Base-by-base conservation (phyloP, 2,888 invertebrate genomes). In the Dendrolimus houi region DNA sequence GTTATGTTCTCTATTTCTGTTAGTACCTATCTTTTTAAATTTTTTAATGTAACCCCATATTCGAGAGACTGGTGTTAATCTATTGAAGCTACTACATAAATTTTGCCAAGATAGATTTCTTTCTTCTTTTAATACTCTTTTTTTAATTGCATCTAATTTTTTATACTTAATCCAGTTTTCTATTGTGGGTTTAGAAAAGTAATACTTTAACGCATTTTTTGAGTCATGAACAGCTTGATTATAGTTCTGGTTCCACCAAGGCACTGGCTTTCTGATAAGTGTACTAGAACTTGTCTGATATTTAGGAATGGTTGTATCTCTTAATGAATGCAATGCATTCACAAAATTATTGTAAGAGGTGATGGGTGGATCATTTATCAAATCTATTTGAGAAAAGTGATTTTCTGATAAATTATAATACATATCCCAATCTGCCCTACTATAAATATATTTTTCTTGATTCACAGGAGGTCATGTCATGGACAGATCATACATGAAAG, bases 301-400 rank as follows among this genome's bases (percentile, higher is more conserved):
- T 40, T 56, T 56, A 40, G 56, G 56, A 41, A 56, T 56, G 9
- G 56, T 52, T 52, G 8, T 56, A 56, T 56, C 52, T 52, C 56
- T 56, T 29, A 52, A 40, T 10, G 13, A 9, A 14, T 17, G 2
- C 10, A 47, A 3, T 10, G 7, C 10, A 47, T 47, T 47, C 7
- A 47, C 47, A 47, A 47, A 47, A 56, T 52, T 52, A 52, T 56
- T 56, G 40, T 56, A 56, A 12, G 52, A 52, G 7, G 10, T 40
- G 8, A 55, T 13, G 14, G 52, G 10, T 17, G 9, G 9, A 9
- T 52, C 52, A 17, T 6, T 8, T 14, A 9, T 13, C 14, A 52
- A 17, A 8, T n/a, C 17, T 42, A 55, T 17, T 9, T 8, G 10
- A 29, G 7, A 47, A 47, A 47, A 47, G 9, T 10, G 10, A 47